Evolutionary conservation across 1,140 invertebrate species (phyloP), one percentile per base, ranked within the genome.

Genomic region (Thaumetopoea pityocampa): DNA sequence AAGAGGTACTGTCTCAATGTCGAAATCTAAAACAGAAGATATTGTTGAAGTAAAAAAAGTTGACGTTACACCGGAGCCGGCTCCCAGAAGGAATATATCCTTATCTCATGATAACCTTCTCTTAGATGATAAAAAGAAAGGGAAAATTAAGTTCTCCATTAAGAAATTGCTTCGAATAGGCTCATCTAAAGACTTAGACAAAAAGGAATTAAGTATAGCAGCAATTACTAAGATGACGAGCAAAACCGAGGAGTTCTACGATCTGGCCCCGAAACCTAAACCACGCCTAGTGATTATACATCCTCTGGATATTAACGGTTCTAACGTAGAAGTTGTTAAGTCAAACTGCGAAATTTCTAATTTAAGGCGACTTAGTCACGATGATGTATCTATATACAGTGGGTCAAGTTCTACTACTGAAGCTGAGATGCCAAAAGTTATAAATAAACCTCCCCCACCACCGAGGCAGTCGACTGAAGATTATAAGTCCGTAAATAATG

Each of bases 281-380:
- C 91, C 91, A 0, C 86, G 93, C 9, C 80, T 94, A 5, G 92
- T 95, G 24, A 96, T 96, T 29, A 94, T 96, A 49, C 94, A 96
- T 87, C 94, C 94, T 6, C 83, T 93, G 33, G 94, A 96, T 54
- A 86, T 96, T 8, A 94, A 95, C 71, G 92, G 92, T 5, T 90
- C 91, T 1, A 91, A 85, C 10, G 92, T 94, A 0, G 91, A 95
- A 64, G 92, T 94, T 1, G 87, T 94, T 20, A 89, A 90, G 56
- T 87, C 88, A 26, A 89, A 89, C 56, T 78, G 81, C 41, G 79
- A 87, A 47, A 61, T 72, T 19, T 77, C 68, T 8, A 79, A 70
- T 19, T 68, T 86, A 7, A 81, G 87, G 27, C 69, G 85, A 16
- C 53, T 79, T 51, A 74, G 70, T 62, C 74, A 83, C 43, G 53